These are phyloP conservation scores for Stomatorhinus walkeri DNA, from an alignment of 2,797 vertebrate genomes.

Conservation along the genomic window DNA sequence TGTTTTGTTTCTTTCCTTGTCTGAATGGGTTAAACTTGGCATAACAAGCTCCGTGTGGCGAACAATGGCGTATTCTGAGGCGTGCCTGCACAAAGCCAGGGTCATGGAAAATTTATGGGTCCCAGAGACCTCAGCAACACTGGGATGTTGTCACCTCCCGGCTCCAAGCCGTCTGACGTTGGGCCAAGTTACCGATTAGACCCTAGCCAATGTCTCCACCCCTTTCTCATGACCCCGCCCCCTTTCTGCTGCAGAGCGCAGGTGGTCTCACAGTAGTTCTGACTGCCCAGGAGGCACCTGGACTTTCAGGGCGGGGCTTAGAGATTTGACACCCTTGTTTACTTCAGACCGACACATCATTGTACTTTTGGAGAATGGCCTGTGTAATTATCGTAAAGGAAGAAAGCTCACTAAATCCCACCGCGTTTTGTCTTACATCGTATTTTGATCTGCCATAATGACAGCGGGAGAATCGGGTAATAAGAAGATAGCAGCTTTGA, in stretches of 20 bases:
- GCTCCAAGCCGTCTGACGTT: conserved; percentile 31
- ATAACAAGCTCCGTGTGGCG: conserved; percentile 23
- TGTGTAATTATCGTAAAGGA: not conserved
- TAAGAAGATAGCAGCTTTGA: not conserved
- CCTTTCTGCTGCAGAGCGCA: not conserved
- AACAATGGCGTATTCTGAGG: conserved; percentile 43
- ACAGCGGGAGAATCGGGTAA: not conserved
- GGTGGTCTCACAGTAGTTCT: not conserved
- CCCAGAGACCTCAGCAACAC: conserved; percentile 33
- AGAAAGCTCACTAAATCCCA: not conserved
- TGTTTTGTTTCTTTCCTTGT: not conserved
- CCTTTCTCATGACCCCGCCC: not conserved
- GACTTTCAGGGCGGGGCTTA: not conserved
- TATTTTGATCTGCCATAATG: not conserved
- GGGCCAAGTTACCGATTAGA: conserved; percentile 31
- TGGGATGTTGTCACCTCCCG: conserved; percentile 44
- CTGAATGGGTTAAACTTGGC: conserved; percentile 19
- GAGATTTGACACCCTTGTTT: not conserved
- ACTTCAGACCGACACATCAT: conserved; percentile 16
- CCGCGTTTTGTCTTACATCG: not conserved
- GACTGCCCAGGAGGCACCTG: not conserved
- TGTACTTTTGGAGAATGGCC: not conserved
- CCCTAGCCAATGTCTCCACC: not conserved
- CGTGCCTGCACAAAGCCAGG: conserved; percentile 34
- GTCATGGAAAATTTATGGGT: conserved; percentile 38